Evolutionary conservation across 2,888 invertebrate genomes (phyloP).

Genomic region (Dryococelus australis): DNA sequence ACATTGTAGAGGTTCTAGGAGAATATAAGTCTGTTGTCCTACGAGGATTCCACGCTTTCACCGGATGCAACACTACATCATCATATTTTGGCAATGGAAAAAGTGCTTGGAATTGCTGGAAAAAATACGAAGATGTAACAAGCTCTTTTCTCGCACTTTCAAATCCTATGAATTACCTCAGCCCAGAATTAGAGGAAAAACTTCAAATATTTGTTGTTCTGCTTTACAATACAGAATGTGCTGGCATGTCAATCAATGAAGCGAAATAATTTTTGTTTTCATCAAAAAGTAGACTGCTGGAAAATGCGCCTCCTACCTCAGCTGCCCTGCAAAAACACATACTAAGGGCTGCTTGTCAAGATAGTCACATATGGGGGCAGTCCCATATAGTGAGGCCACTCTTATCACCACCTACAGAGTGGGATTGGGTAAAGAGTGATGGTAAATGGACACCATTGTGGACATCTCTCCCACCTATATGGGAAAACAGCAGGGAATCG

Average conservation of each 20-base stretch:
- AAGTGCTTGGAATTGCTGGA: slow-evolving; percentile 3
- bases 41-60: slow-evolving; percentile 12
- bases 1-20: background rate
- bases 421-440: no score
- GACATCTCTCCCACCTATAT: no score
- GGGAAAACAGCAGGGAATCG: no score
- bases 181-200: no score
- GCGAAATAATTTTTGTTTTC: background rate
- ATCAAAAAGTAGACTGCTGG: no score
- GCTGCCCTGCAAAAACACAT: no score
- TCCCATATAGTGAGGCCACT: background rate
- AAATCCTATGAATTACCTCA: no score
- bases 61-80: background rate
- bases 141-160: no score
- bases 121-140: no score
- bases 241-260: background rate
- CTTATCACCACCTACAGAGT: background rate
- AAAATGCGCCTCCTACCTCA: no score
- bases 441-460: background rate
- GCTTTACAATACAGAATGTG: background rate
- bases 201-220: background rate
- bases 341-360: background rate
- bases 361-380: background rate
- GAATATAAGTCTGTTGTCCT: background rate
- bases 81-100: background rate